Evolutionary conservation across 2,888 invertebrate species (phyloP).

Genomic region (Noctua pronuba): DNA sequence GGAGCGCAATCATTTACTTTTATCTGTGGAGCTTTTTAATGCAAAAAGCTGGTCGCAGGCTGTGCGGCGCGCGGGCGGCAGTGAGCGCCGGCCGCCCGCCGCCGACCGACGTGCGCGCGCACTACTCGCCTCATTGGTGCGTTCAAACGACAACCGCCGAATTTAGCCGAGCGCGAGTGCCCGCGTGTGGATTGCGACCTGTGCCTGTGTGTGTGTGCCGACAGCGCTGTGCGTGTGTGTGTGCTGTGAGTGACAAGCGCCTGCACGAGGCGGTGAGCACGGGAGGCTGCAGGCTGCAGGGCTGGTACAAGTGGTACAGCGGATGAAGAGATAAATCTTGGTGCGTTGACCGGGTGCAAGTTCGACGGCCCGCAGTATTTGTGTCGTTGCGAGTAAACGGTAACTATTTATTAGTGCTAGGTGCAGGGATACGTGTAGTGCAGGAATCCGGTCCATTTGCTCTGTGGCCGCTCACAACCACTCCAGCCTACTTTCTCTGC

Average conservation of each 20-base stretch:
- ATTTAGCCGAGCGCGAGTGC: conserved; percentile 62
- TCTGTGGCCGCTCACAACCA: conserved; percentile 35
- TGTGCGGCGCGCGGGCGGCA: conserved; percentile 74
- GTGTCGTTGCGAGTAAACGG: conserved; percentile 75
- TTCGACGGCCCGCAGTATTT: conserved; percentile 74
- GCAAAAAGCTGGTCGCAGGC: conserved; percentile 85
- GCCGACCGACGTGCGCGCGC: conserved; percentile 71
- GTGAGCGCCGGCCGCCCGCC: conserved; percentile 80
- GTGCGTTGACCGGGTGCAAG: conserved; percentile 84
- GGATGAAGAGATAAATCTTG: conserved; percentile 77
- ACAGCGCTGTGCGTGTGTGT: conserved; percentile 57
- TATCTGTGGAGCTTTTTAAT: conserved; percentile 81
- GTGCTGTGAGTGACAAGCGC: conserved; percentile 58
- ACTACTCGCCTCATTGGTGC: conserved; percentile 49
- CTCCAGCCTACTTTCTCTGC: conserved; percentile 61
- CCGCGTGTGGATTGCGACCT: conserved; percentile 53
- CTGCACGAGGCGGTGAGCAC: conserved; percentile 57
- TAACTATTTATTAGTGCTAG: conserved; percentile 75
- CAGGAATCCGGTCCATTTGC: conserved; percentile 65
- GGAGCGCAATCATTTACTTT: conserved; percentile 83
- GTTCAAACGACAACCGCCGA: conserved; percentile 67
- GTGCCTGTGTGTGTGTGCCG: conserved; percentile 59
- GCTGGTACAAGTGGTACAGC: conserved; percentile 73
- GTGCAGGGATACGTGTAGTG: conserved; percentile 52
- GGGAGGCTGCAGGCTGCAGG: conserved; percentile 65